These are phyloP conservation scores for Horisme vitalbata DNA, from an alignment of 2,888 invertebrate species.

Conservation along the genomic window DNA sequence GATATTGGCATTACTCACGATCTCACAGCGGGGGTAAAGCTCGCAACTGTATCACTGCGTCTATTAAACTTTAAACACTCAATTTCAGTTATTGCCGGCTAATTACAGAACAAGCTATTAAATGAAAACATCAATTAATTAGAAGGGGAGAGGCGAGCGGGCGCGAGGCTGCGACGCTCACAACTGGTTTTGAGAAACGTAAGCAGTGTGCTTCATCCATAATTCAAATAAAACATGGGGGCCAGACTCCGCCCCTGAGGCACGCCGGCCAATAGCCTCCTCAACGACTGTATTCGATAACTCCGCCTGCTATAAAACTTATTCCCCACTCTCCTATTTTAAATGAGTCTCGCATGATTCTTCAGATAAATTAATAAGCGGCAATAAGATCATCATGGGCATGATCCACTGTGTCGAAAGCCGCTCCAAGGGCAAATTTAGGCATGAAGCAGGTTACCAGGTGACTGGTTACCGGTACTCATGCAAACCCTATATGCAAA, in stretches of 20 bases:
- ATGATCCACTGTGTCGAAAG: slow-evolving; percentile 53
- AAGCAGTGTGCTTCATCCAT: slow-evolving; percentile 75
- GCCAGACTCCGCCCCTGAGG: slow-evolving; percentile 78
- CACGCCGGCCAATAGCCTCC: slow-evolving; percentile 75
- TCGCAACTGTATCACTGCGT: slow-evolving; percentile 50
- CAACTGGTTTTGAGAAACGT: slow-evolving; percentile 76
- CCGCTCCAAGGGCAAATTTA: slow-evolving; percentile 52
- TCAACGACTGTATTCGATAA: slow-evolving; percentile 60
- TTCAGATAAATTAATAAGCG: slow-evolving; percentile 71
- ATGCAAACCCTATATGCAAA: too few species aligned
- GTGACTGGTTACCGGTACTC: too few species aligned
- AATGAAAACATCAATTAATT: slow-evolving; percentile 82
- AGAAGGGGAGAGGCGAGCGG: slow-evolving; percentile 76
- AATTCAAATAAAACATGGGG: slow-evolving; percentile 82
- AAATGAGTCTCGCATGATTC: slow-evolving; percentile 70
- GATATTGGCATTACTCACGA: slow-evolving; percentile 35
- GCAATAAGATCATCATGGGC: slow-evolving; percentile 61
- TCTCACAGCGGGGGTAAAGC: slow-evolving; percentile 31
- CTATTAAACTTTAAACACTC: slow-evolving; percentile 68
- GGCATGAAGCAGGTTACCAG: slow-evolving; percentile 10
- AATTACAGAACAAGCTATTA: slow-evolving; percentile 77
- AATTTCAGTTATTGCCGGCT: slow-evolving; percentile 67
- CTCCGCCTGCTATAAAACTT: slow-evolving; percentile 74
- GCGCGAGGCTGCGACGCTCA: slow-evolving; percentile 72
- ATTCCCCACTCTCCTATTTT: slow-evolving; percentile 71